Percentiles rank a stretch among this genome's conserved stretches.
Conservation (phyloP, 2,888 invertebrate species). For the Drosophila atripex region DNA sequence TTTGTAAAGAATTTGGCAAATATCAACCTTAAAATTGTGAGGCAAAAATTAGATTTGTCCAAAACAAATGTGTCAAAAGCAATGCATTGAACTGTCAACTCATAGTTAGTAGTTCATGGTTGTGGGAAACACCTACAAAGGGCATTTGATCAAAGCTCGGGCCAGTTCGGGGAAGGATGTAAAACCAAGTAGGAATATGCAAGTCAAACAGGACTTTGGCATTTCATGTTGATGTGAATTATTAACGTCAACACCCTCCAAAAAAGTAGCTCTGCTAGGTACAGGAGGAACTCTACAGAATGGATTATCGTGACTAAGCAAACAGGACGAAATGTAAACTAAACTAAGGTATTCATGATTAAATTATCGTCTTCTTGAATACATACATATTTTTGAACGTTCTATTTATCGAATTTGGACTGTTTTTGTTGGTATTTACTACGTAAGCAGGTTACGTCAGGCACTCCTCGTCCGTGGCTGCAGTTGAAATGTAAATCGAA, state of each 20-base stretch:
- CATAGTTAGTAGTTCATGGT: conserved; percentile 5
- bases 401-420: conserved; percentile 1
- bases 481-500: conserved; percentile 79
- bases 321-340: no score
- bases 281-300: conserved; percentile 4
- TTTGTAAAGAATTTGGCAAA: not conserved
- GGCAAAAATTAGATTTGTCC: not conserved
- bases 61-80: not conserved
- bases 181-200: conserved; percentile 29
- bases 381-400: not conserved
- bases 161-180: conserved; percentile 8
- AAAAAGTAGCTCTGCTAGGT: conserved; percentile 4
- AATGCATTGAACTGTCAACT: conserved; percentile 12
- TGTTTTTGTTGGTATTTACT: conserved; percentile 12
- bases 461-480: conserved; percentile 48
- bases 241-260: conserved; percentile 34
- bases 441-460: conserved; percentile 63
- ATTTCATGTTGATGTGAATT: conserved; percentile 45
- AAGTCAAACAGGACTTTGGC: conserved; percentile 34
- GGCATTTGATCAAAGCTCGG: not conserved
- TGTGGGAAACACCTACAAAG: not conserved
- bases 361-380: no score
- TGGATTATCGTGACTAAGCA: not conserved
- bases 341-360: no score
- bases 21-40: conserved; percentile 1